These are phyloP conservation scores for Tychaedon coryphoeus DNA, from an alignment of 2,113 vertebrate genomes.

Conservation along the genomic window DNA sequence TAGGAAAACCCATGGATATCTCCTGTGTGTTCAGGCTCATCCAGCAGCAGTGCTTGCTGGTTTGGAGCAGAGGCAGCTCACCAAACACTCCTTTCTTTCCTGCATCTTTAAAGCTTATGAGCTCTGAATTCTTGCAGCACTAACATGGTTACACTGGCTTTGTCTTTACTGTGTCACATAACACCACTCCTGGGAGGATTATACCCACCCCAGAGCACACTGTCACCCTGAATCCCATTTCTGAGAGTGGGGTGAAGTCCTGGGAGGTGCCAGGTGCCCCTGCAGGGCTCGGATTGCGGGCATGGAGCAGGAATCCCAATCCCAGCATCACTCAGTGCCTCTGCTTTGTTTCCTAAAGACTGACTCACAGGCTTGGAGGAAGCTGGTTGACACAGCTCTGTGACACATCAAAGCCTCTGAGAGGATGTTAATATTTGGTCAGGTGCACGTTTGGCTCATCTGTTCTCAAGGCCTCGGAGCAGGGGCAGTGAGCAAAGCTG, in stretches of 20 bases:
- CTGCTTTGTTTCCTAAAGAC: neutral
- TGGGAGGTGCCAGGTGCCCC: neutral
- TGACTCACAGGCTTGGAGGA: neutral
- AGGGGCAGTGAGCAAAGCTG: neutral
- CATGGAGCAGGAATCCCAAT: neutral
- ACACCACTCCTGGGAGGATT: neutral
- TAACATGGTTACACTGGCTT: neutral
- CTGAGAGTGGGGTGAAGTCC: neutral
- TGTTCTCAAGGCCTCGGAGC: neutral
- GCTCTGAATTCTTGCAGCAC: neutral
- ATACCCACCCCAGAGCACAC: rapidly evolving
- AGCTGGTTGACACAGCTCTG: neutral
- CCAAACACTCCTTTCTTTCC: neutral
- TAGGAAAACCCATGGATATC: rapidly evolving
- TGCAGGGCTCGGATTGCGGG: neutral
- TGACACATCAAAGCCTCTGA: constrained; percentile 27
- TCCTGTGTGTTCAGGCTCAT: neutral
- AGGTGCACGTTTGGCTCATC: constrained; percentile 56
- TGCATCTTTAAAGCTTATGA: neutral
- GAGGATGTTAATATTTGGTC: constrained; percentile 68
- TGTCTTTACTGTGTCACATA: neutral
- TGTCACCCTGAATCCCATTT: neutral
- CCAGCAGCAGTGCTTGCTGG: neutral
- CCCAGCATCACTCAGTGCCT: neutral
- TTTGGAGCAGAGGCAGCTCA: neutral